phyloP scores from a whole-genome alignment of 2,888 invertebrate genomes.

The Cryptocephalus primarius region DNA sequence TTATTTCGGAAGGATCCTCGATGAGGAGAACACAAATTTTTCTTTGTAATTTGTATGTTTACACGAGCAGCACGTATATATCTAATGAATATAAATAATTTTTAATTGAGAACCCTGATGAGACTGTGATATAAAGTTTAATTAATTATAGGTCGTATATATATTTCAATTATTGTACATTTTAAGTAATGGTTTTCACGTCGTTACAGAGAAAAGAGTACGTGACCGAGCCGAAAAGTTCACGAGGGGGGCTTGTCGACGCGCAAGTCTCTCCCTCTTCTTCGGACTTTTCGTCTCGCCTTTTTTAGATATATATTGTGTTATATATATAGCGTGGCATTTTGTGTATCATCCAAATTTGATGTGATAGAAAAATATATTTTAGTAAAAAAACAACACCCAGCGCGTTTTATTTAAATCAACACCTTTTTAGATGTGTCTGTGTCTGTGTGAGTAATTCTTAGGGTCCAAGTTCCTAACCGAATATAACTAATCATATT shows the following conservation, averaged over 20 bases:
- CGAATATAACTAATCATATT: too few relatives aligned
- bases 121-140: slow-evolving; percentile 35
- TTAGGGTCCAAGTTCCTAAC: slow-evolving; percentile 36
- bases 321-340: slow-evolving; percentile 26
- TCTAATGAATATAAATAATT: slow-evolving; percentile 8
- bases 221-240: too few relatives aligned
- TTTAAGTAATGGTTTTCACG: slow-evolving; percentile 15
- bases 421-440: slow-evolving; percentile 24
- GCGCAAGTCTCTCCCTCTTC: too few relatives aligned
- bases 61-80: slow-evolving; percentile 27
- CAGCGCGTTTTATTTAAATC: slow-evolving; percentile 25
- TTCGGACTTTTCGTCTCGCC: too few relatives aligned
- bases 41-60: slow-evolving; percentile 5
- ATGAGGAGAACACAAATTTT: background rate
- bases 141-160: slow-evolving; percentile 27
- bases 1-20: too few relatives aligned
- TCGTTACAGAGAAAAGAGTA: slow-evolving; percentile 10
- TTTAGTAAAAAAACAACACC: slow-evolving; percentile 25
- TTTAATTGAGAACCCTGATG: slow-evolving; percentile 31
- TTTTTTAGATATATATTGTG: slow-evolving; percentile 15
- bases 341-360: slow-evolving; percentile 22
- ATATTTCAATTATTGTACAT: slow-evolving; percentile 22
- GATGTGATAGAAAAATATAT: slow-evolving; percentile 31
- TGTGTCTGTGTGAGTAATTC: slow-evolving; percentile 16
- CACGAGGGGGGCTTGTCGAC: too few relatives aligned